Conservation (phyloP, 1,140 invertebrate genomes). For the Achroia grisella region DNA sequence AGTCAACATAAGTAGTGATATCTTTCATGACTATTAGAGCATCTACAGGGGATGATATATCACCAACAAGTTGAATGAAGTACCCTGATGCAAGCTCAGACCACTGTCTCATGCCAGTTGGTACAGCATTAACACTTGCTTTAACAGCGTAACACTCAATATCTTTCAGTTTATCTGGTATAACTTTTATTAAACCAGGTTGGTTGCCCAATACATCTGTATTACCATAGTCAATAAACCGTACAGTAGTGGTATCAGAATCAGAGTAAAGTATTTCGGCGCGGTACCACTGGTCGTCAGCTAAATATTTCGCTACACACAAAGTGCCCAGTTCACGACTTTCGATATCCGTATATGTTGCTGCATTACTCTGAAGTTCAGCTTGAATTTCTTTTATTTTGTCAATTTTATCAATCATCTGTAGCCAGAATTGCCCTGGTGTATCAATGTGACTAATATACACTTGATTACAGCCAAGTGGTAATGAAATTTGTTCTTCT, state of each 20-base stretch:
- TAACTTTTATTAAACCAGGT: slow-evolving; percentile 73
- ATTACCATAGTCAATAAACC: slow-evolving; percentile 90
- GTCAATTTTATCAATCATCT: slow-evolving; percentile 68
- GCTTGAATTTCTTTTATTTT: slow-evolving; percentile 75
- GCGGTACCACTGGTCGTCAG: slow-evolving; percentile 86
- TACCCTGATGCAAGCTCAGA: slow-evolving; percentile 74
- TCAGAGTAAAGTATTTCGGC: slow-evolving; percentile 84
- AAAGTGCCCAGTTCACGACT: slow-evolving; percentile 76
- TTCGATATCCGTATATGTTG: slow-evolving; percentile 66
- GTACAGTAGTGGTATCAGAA: slow-evolving; percentile 80
- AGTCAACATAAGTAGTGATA: slow-evolving; percentile 77
- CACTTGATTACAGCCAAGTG: slow-evolving; percentile 64
- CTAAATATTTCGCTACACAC: slow-evolving; percentile 83
- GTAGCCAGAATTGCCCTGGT: slow-evolving; percentile 81
- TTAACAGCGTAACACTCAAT: slow-evolving; percentile 76
- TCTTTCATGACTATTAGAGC: slow-evolving; percentile 75
- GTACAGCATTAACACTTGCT: slow-evolving; percentile 79
- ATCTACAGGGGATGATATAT: slow-evolving; percentile 57
- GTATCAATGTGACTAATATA: slow-evolving; percentile 78
- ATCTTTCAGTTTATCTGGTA: slow-evolving; percentile 72
- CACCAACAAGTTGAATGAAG: slow-evolving; percentile 72
- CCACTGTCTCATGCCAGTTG: slow-evolving; percentile 79
- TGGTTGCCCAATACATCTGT: slow-evolving; percentile 80
- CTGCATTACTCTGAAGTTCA: slow-evolving; percentile 74
- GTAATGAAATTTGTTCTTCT: slow-evolving; percentile 43